Conservation (phyloP, 2,113 vertebrate species). For the Pseudorhombus dupliciocellatus region DNA sequence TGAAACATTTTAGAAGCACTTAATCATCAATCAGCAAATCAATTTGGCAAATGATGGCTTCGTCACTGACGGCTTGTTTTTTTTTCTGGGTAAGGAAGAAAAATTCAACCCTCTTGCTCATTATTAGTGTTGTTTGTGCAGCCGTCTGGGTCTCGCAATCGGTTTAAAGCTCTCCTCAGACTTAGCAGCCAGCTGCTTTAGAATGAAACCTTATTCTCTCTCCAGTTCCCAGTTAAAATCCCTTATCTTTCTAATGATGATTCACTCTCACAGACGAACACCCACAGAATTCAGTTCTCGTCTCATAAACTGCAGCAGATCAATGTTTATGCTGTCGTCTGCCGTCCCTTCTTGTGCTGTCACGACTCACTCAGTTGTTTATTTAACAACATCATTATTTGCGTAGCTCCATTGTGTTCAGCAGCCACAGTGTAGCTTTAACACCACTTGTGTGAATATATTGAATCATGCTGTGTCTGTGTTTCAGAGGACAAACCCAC, state of each 20-base stretch:
- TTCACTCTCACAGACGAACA: not conserved
- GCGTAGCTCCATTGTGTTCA: constrained; percentile 7
- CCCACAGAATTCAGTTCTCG: not conserved
- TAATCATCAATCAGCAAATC: too few relatives aligned
- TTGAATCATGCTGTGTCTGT: constrained; percentile 3
- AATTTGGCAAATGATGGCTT: not conserved
- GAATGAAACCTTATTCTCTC: too few relatives aligned
- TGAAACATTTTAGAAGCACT: too few relatives aligned
- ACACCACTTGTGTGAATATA: constrained; percentile 19
- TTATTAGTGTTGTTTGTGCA: not conserved
- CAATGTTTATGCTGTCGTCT: constrained; percentile 14
- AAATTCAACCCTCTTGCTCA: not conserved
- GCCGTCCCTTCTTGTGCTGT: constrained; percentile 17
- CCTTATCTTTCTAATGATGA: not conserved
- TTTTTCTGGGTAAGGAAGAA: too few relatives aligned
- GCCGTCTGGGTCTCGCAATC: not conserved
- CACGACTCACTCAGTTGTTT: constrained; percentile 12
- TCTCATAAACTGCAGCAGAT: constrained; percentile 3
- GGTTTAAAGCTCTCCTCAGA: too few relatives aligned
- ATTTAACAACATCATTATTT: constrained; percentile 37
- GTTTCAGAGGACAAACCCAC: constrained; percentile 4
- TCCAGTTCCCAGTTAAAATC: not conserved
- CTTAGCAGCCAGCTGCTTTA: too few relatives aligned
- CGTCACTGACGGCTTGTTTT: not conserved
- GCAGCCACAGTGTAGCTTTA: constrained; percentile 5